Evolutionary conservation across 2,113 vertebrate genomes (phyloP), one percentile per base, ranked within the genome.

Genomic region (Catharus minimus): DNA sequence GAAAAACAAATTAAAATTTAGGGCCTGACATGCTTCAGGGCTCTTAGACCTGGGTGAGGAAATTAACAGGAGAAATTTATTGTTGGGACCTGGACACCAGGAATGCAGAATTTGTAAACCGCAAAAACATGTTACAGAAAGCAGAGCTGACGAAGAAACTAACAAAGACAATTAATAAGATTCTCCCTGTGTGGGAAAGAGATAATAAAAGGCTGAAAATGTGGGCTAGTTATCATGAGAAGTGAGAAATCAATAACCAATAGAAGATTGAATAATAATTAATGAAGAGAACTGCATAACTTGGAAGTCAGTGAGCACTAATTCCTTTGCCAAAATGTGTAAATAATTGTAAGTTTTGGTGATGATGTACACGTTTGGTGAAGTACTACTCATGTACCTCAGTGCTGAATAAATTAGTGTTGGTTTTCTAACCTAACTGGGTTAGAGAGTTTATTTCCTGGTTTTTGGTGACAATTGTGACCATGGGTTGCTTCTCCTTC

Each of bases 291-390:
- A 9, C 30, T 64, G 22, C 0, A 0, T 30, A 22, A 44, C 32
- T 72, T 58, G 19, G 39, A 14, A 66, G 38, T 46, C 68, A 58
- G 46, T 9, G 27, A 11, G 11, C 38, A 30, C 13, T 38, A 33
- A 30, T 66, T 73, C 28, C 44, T 73, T 64, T 80, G 19, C 19
- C 27, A 39, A 58, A 52, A 46, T 26, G 10, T 18, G 9, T 13
- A 50, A 27, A 32, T 13, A 56, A 5, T 11, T 80, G 3, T 2
- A n/a, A 38, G 44, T 38, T 65, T 65, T 65, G 15, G 33, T 72
- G 27, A 27, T 36, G 8, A 20, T 32, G 11, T 3, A 38, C 15
- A 3, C 0, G 0, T 50, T 57, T 43, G 36, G 6, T 57, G 50
- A 43, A 56, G 15, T 50, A 18, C 23, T 43, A 9, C 60, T 28